Evolutionary conservation across 2,797 vertebrate genomes (phyloP).

Genomic region (Catharus ustulatus): DNA sequence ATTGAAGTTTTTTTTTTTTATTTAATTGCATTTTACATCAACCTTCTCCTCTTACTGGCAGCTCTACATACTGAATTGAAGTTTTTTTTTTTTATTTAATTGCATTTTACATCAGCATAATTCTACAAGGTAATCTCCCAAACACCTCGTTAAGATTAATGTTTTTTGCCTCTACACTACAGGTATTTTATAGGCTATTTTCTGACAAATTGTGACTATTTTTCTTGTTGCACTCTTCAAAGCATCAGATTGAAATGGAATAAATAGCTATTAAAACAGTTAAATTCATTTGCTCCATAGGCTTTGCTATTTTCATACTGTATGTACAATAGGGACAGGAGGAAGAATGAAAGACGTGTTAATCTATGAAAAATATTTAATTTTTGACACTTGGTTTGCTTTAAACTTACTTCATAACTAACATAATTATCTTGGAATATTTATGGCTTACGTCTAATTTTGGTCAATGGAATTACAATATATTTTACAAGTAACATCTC

Average conservation of each 20-base stretch:
- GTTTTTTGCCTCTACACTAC: neutral
- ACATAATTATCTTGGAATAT: neutral
- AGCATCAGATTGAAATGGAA: neutral
- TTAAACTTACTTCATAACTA: neutral
- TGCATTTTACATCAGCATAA: neutral
- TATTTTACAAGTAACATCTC: neutral
- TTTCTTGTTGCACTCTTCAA: neutral
- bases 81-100: neutral
- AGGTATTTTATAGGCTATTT: neutral
- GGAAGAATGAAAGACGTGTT: neutral
- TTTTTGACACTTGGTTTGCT: neutral
- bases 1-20: neutral
- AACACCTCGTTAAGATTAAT: neutral
- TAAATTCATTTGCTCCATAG: neutral
- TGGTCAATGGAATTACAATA: neutral
- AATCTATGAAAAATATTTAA: neutral
- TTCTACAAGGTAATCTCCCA: neutral
- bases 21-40: neutral
- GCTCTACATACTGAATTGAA: neutral
- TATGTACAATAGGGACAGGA: neutral
- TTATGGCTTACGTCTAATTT: neutral
- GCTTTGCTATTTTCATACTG: neutral
- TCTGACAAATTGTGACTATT: neutral
- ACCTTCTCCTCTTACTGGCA: neutral
- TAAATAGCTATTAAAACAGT: neutral